These are phyloP conservation scores for Osedax fenrisi DNA, from an alignment of 2,888 invertebrate species.

Conservation along the genomic window DNA sequence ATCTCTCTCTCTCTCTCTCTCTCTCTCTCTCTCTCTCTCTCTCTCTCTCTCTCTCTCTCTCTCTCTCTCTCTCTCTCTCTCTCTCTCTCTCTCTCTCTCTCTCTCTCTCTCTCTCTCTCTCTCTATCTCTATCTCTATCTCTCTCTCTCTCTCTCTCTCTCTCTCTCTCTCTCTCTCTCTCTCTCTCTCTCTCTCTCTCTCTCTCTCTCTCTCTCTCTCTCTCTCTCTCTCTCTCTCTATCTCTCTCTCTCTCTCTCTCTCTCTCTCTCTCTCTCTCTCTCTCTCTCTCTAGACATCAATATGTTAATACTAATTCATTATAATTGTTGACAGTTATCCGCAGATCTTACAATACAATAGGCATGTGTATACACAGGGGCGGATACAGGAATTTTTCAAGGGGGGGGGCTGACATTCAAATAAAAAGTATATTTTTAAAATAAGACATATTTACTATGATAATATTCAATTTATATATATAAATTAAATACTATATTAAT, in stretches of 20 bases:
- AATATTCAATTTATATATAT: too few species aligned
- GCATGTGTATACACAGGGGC: too few species aligned
- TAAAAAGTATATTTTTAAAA: too few species aligned
- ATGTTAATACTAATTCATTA: too few species aligned
- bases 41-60: neutral
- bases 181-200: neutral
- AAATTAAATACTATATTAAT: too few species aligned
- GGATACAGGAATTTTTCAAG: too few species aligned
- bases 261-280: constrained; percentile 11
- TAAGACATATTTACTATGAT: too few species aligned
- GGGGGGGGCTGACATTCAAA: too few species aligned
- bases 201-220: constrained; percentile 11
- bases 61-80: constrained; percentile 11
- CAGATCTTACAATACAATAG: too few species aligned
- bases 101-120: constrained; percentile 9
- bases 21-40: constrained; percentile 17
- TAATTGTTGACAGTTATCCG: too few species aligned
- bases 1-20: constrained; percentile 8
- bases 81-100: constrained; percentile 5
- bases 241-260: constrained; percentile 11
- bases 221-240: constrained; percentile 4
- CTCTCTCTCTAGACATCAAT: neutral
- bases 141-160: constrained; percentile 8
- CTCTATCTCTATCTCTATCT: constrained; percentile 2
- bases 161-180: neutral